A percentile compares a stretch with the other conserved stretches of the same genome.
Conservation (phyloP, 1,140 invertebrate genomes). For the Paracyclopina nana region DNA sequence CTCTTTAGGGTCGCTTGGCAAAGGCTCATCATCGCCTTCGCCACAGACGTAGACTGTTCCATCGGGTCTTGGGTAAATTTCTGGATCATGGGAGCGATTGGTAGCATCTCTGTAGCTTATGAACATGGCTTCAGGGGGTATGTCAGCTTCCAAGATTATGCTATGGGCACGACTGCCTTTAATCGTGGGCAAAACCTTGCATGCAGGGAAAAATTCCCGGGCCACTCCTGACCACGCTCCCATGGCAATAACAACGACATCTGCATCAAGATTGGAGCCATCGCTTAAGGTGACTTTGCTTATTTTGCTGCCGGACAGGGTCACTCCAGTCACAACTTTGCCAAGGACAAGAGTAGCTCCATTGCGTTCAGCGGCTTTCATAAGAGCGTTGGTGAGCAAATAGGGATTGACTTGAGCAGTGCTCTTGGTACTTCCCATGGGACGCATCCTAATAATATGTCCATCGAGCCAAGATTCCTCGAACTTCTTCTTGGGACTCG, state of each 20-base stretch:
- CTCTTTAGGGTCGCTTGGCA: conserved; percentile 1
- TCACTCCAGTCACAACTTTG: neutral
- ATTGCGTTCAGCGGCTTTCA: neutral
- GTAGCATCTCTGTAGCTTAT: no score
- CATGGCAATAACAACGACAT: conserved; percentile 11
- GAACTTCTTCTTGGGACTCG: neutral
- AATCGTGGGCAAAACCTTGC: neutral
- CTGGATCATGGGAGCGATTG: neutral
- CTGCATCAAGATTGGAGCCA: neutral
- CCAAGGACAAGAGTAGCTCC: neutral
- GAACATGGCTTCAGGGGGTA: conserved; percentile 6
- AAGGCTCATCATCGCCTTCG: conserved; percentile 2
- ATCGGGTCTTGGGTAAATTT: conserved; percentile 15
- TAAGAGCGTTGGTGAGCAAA: conserved; percentile 5
- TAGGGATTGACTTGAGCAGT: conserved; percentile 13
- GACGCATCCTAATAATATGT: neutral
- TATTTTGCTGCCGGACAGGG: neutral
- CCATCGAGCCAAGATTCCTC: conserved; percentile 4
- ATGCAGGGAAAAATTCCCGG: neutral
- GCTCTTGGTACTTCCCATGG: neutral
- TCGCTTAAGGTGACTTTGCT: neutral
- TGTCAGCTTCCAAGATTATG: conserved; percentile 3
- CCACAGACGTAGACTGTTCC: conserved; percentile 15
- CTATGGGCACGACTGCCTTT: conserved; percentile 9
- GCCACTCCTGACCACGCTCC: conserved; percentile 10